A percentile compares a stretch with the other conserved stretches of the same genome.
Evolutionary conservation across 2,113 vertebrate genomes (phyloP).

Genomic region (Neotoma lepida): DNA sequence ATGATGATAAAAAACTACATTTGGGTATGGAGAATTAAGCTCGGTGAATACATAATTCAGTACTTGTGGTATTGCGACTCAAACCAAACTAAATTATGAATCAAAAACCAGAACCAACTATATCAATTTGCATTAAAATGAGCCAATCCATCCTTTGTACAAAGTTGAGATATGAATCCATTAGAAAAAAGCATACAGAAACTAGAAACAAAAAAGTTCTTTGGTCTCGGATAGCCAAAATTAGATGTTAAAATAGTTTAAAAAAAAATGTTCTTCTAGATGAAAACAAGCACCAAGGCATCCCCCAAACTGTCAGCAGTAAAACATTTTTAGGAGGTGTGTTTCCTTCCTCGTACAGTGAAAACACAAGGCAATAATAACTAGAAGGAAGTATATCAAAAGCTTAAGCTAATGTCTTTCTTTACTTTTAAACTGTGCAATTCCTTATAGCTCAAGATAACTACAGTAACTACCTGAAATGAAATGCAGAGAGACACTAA

Average conservation of each 20-base stretch:
- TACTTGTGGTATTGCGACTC: slow-evolving; percentile 22
- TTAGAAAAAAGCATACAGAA: slow-evolving; percentile 34
- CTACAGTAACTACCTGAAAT: neutral
- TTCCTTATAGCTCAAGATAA: neutral
- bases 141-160: slow-evolving; percentile 46
- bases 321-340: neutral
- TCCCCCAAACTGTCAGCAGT: neutral
- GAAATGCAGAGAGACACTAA: neutral
- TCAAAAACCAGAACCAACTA: slow-evolving; percentile 56
- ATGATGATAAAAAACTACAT: slow-evolving; percentile 47
- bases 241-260: slow-evolving; percentile 44
- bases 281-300: slow-evolving; percentile 32
- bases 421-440: neutral
- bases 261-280: slow-evolving; percentile 39
- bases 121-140: slow-evolving; percentile 68
- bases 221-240: slow-evolving; percentile 11
- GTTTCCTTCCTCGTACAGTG: neutral
- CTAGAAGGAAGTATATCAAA: neutral
- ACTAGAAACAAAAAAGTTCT: slow-evolving; percentile 42
- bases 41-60: slow-evolving; percentile 61
- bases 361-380: neutral
- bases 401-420: neutral
- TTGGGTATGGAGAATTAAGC: slow-evolving; percentile 46
- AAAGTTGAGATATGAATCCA: slow-evolving; percentile 54
- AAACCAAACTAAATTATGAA: slow-evolving; percentile 71